Base-by-base conservation (phyloP, 1,140 invertebrate species). In the Paracyclopina nana region DNA sequence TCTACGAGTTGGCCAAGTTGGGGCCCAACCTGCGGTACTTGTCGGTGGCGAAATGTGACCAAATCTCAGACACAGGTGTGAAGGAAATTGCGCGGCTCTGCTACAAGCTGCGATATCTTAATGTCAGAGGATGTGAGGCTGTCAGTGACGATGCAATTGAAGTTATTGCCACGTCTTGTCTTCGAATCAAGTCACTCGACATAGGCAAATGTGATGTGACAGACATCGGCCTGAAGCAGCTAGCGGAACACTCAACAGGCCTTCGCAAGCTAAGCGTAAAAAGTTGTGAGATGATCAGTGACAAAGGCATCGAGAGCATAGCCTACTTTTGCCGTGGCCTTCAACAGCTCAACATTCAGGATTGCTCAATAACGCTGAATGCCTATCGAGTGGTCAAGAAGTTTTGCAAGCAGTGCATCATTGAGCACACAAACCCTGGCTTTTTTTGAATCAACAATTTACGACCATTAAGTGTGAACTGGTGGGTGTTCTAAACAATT, bases 371-470 rank as follows among this genome's bases (percentile, higher is more conserved):
- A 44, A 82, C 83, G 0, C 65, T 82, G 24, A 75, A 87, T 58
- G 84, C 84, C 0, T 90, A 88, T 62, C 68, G 80, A 57, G 81
- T 82, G 1, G 82, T 92, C 14, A 88, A 88, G 61, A 82, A 81
- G 59, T 86, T 82, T 60, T 90, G 85, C 62, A 80, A 83, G 58
- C 66, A 80, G 55, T 90, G 85, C 63, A 79, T 91, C 48, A 91
- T 91, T 56, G 85, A 91, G 63, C 85, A 92, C 59, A 90, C 84
- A 0, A 90, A 92, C 67, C 85, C 85, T 40, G 84, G 82, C 22
- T 87, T 92, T 63, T 87, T 76, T 65, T 84, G 60, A 58, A 8
- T 20, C 34, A 16, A 20, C 14, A 20, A 2, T n/a, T n/a, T n/a
- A n/a, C n/a, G n/a, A n/a, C n/a, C n/a, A n/a, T n/a, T n/a, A n/a